These are phyloP conservation scores for Poecilia picta DNA, from an alignment of 2,797 vertebrate species.

Conservation along the genomic window DNA sequence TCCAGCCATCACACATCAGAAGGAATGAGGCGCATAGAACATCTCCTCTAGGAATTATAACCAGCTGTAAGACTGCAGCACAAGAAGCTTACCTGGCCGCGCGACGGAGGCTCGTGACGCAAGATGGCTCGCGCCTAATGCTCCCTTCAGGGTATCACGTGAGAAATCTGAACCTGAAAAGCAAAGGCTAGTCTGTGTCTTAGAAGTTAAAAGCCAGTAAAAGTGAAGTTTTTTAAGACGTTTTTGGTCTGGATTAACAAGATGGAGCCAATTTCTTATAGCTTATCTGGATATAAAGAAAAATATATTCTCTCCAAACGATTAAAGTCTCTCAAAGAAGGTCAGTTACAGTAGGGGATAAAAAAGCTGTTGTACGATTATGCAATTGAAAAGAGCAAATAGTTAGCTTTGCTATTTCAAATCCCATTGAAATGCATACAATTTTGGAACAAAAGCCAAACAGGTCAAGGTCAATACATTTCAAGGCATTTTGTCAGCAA, in stretches of 20 bases:
- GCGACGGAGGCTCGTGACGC: constrained; percentile 46
- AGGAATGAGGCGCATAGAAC: constrained; percentile 21
- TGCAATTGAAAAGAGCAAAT: too few species aligned
- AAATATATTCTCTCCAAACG: background rate
- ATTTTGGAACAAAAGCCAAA: background rate
- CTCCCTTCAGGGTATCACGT: constrained; percentile 39
- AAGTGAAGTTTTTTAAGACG: background rate
- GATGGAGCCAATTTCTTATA: background rate
- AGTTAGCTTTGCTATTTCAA: too few species aligned
- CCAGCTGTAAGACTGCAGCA: background rate
- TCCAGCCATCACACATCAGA: constrained; percentile 45
- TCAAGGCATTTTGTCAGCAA: background rate
- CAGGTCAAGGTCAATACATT: background rate
- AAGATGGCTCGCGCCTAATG: constrained; percentile 42
- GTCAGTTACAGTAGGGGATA: background rate
- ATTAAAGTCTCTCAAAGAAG: background rate
- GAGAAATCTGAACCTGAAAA: constrained; percentile 13
- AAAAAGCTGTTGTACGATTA: background rate
- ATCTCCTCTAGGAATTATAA: constrained; percentile 26
- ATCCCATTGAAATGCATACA: background rate
- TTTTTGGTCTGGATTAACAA: background rate
- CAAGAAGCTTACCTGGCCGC: constrained; percentile 56
- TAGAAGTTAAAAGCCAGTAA: background rate
- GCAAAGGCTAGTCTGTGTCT: background rate
- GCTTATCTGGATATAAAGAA: background rate